Conservation (phyloP, 2,113 vertebrate species). For the Panthera leo region DNA sequence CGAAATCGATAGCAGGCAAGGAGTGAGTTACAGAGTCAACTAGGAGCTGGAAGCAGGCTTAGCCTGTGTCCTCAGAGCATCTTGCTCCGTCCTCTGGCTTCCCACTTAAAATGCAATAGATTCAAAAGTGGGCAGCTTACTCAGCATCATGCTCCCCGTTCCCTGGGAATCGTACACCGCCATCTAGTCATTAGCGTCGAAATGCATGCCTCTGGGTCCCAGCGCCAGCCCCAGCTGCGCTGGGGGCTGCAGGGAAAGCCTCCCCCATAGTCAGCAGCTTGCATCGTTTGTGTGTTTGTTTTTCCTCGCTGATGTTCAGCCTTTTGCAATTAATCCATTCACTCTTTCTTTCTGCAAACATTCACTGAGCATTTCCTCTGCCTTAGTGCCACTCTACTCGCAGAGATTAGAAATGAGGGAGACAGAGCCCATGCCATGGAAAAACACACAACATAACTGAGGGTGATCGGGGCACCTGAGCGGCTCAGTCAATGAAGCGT, state of each 20-base stretch:
- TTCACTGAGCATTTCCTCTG: neutral
- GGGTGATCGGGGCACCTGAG: no score
- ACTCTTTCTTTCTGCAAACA: neutral
- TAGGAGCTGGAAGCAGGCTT: neutral
- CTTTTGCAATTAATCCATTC: neutral
- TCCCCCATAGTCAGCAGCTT: neutral
- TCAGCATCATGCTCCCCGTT: neutral
- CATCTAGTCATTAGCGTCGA: neutral
- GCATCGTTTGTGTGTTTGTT: neutral
- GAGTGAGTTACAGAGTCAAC: neutral
- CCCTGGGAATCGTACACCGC: neutral
- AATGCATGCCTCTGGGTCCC: slow-evolving; percentile 1
- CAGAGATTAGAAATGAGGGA: neutral
- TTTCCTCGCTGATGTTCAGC: neutral
- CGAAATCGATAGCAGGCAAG: slow-evolving; percentile 3
- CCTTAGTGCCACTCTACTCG: neutral
- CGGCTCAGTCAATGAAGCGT: no score
- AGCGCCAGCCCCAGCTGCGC: neutral
- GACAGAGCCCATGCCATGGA: accelerated
- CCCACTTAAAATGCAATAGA: slow-evolving; percentile 38
- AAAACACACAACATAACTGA: neutral
- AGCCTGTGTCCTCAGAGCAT: neutral
- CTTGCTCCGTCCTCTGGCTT: neutral
- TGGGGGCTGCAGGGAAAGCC: neutral
- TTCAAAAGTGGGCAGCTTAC: slow-evolving; percentile 1